Evolutionary conservation across 2,797 vertebrate species (phyloP), one percentile per base, ranked within the genome.

Genomic region (Nothura maculosa): DNA sequence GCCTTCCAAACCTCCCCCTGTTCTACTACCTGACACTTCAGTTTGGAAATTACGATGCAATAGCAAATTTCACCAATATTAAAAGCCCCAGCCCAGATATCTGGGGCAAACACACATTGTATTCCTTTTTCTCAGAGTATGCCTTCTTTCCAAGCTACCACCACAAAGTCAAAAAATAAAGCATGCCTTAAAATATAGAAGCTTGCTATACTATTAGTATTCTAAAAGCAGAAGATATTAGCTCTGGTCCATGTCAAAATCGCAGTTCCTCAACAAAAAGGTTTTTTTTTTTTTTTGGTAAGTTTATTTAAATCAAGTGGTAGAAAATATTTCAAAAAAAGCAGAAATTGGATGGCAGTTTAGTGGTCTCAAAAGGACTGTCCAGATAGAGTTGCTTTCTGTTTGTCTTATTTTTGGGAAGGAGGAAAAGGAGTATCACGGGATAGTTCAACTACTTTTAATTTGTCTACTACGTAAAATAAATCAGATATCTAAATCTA

Each of bases 51-150:
- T 18, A 17, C 24, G 16, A 77, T 2, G 5, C 47, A 62, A 18
- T 13, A 66, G 4, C 34, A 50, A 22, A 47, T 72, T 45, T 68
- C 54, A 75, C 66, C 57, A 43, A 30, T 7, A 64, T 16, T 68
- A 52, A 4, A 69, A 69, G 30, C 13, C 48, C 52, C 17, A 15
- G 5, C n/a, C 34, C 9, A 1, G 1, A 76, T 76, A 63, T 3
- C 13, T 36, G 30, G 0, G 0, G 6, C n/a, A 90, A 79, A 76
- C n/a, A 24, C 22, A 60, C 27, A 42, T 6, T 0, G 3, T 11
- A 0, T 1, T 55, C 4, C 8, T 38, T 58, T 61, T 54, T 11
- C 19, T 19, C 57, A 8, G 81, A 67, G 32, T 3, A 69, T 69
- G 4, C 1, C 27, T 43, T 63, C 47, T 25, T 54, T 34, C 43